Percentiles rank a stretch among this genome's conserved stretches.
Conservation (phyloP, 1,140 invertebrate genomes). For the Solen grandis region DNA sequence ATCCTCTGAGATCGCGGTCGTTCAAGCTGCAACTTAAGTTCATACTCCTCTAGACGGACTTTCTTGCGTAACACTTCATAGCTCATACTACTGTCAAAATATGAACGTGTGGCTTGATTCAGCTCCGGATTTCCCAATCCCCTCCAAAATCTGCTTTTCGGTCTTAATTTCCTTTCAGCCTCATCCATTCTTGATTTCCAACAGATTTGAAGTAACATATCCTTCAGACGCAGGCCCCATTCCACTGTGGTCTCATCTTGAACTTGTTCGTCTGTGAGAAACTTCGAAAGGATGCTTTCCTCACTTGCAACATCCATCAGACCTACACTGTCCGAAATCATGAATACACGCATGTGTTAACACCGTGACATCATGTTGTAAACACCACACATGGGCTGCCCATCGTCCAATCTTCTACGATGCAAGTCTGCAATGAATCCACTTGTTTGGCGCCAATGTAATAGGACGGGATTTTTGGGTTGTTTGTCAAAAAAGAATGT, state of each 20-base stretch:
- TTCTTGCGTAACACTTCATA: conserved; percentile 2
- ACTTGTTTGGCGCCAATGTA: no score
- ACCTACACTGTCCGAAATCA: no score
- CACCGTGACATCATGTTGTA: no score
- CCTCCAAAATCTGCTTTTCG: conserved; percentile 3
- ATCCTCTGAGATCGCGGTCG: not conserved
- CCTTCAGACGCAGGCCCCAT: conserved; percentile 5
- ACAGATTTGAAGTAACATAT: conserved; percentile 1
- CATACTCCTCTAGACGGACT: conserved; percentile 6
- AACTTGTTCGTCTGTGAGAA: conserved; percentile 14
- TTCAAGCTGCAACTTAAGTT: not conserved
- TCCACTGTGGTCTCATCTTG: conserved; percentile 5
- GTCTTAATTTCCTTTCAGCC: not conserved
- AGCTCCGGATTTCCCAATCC: not conserved
- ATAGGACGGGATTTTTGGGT: no score
- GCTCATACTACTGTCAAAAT: not conserved
- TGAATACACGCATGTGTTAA: no score
- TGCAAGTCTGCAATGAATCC: no score
- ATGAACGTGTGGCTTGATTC: not conserved
- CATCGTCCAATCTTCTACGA: no score
- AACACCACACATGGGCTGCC: no score
- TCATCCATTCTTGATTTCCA: not conserved
- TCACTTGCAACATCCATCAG: conserved; percentile 18
- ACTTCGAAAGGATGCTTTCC: conserved; percentile 4
- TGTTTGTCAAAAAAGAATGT: no score